A percentile compares a stretch with the other conserved stretches of the same genome.
Conservation (phyloP, 2,888 invertebrate species). For the Stegana nigrithorax region DNA sequence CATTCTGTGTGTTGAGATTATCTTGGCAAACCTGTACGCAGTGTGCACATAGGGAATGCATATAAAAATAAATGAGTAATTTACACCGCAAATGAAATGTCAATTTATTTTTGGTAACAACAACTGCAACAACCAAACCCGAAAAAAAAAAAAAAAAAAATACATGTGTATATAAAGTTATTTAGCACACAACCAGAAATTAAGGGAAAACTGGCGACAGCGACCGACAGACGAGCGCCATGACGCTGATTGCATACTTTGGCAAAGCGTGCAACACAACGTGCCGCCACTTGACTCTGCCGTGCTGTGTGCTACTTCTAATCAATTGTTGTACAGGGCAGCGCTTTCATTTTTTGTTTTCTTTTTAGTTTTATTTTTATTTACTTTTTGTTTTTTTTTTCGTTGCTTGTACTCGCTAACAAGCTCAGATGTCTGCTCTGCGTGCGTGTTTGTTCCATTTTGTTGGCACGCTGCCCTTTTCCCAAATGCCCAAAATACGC, state of each 20-base stretch:
- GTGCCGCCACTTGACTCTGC: not conserved
- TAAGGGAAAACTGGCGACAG: not conserved
- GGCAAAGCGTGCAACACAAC: too few species aligned
- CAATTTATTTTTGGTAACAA: constrained; percentile 30
- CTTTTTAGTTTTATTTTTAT: too few species aligned
- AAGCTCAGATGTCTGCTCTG: too few species aligned
- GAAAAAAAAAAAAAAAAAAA: too few species aligned
- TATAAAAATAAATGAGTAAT: not conserved
- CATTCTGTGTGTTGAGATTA: constrained; percentile 78
- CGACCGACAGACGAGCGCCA: not conserved
- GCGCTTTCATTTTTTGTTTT: too few species aligned
- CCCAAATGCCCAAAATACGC: not conserved
- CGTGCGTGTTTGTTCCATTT: not conserved
- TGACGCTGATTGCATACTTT: not conserved
- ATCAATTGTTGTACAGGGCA: constrained; percentile 2
- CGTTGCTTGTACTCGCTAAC: too few species aligned
- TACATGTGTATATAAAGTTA: too few species aligned
- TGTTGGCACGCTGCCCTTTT: not conserved
- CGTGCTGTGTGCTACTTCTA: constrained; percentile 2
- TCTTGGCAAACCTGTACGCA: constrained; percentile 78
- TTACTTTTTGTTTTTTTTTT: too few species aligned
- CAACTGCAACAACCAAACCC: not conserved
- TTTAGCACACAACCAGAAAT: not conserved
- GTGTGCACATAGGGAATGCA: too few species aligned
- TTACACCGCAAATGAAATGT: constrained; percentile 29